A percentile compares a stretch with the other conserved stretches of the same genome.
Evolutionary conservation across 2,113 vertebrate species (phyloP).

Genomic region (mouse (Mus musculus)): DNA sequence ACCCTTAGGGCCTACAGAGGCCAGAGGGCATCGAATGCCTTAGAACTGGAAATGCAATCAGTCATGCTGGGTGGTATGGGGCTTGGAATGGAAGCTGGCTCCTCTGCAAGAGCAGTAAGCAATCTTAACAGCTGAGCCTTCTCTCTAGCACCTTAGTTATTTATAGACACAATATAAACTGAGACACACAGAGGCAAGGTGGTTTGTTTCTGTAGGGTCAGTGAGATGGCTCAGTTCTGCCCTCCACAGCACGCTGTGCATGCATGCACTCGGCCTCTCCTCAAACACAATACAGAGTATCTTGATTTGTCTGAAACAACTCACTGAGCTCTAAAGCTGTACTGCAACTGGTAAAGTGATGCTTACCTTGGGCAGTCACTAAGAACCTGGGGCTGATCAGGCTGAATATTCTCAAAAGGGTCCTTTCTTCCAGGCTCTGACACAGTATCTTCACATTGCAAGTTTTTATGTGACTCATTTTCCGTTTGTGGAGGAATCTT

Average conservation of each 20-base stretch:
- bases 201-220: not conserved
- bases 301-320: not conserved
- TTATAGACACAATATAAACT: not conserved
- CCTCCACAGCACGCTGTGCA: not conserved
- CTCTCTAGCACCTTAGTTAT: not conserved
- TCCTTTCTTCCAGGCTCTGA: slow-evolving; percentile 56
- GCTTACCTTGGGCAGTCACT: slow-evolving; percentile 69
- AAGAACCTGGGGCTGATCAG: slow-evolving; percentile 18
- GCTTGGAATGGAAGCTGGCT: not conserved
- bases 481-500: slow-evolving; percentile 61
- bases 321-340: slow-evolving; percentile 6
- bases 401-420: not conserved
- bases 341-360: not conserved
- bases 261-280: not conserved
- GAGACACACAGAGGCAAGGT: not conserved
- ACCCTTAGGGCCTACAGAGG: not conserved
- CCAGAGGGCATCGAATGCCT: not conserved
- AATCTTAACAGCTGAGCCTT: not conserved
- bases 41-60: not conserved
- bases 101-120: not conserved
- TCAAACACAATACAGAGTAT: not conserved
- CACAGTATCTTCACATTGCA: not conserved
- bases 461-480: slow-evolving; percentile 56
- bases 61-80: not conserved
- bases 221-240: too few relatives aligned